Percentiles rank a stretch among this genome's conserved stretches.
Evolutionary conservation across 2,888 invertebrate species (phyloP).

Genomic region (Scaptomyza cyrtandrae): DNA sequence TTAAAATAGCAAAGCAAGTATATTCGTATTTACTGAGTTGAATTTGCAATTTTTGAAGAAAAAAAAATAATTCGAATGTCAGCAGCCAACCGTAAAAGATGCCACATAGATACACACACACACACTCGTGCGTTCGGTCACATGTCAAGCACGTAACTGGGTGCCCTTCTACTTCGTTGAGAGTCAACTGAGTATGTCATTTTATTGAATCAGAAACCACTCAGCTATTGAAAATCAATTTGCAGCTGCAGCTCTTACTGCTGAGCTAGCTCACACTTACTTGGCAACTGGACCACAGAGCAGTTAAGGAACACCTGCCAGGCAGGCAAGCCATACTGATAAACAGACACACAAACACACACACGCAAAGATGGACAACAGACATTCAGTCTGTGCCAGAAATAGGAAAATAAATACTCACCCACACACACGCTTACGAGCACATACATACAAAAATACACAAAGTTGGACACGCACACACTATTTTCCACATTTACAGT

Average conservation of each 20-base stretch:
- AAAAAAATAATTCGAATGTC: constrained; percentile 28
- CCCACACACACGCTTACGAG: constrained; percentile 8
- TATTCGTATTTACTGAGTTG: constrained; percentile 49
- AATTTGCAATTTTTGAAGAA: constrained; percentile 15
- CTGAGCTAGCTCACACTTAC: constrained; percentile 21
- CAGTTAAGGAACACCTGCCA: constrained; percentile 38
- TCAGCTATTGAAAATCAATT: constrained; percentile 83
- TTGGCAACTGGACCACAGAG: constrained; percentile 37
- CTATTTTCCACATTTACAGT: constrained; percentile 74
- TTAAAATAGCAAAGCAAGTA: constrained; percentile 39
- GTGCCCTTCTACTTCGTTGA: constrained; percentile 51
- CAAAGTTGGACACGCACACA: constrained; percentile 37
- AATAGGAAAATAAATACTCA: constrained; percentile 64
- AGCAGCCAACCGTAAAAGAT: constrained; percentile 24
- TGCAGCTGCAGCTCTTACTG: constrained; percentile 56
- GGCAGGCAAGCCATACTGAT: constrained; percentile 11
- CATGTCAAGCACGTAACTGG: constrained; percentile 40
- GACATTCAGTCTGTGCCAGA: constrained; percentile 35
- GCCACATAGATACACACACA: constrained; percentile 26
- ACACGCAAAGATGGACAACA: background rate
- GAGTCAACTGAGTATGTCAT: constrained; percentile 77
- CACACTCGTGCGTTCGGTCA: background rate
- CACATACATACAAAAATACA: too few relatives aligned
- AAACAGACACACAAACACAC: constrained; percentile 14
- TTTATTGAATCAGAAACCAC: constrained; percentile 81